Evolutionary conservation across 2,888 invertebrate species (phyloP), one percentile per base, ranked within the genome.

Genomic region (Eremobia ochroleuca): DNA sequence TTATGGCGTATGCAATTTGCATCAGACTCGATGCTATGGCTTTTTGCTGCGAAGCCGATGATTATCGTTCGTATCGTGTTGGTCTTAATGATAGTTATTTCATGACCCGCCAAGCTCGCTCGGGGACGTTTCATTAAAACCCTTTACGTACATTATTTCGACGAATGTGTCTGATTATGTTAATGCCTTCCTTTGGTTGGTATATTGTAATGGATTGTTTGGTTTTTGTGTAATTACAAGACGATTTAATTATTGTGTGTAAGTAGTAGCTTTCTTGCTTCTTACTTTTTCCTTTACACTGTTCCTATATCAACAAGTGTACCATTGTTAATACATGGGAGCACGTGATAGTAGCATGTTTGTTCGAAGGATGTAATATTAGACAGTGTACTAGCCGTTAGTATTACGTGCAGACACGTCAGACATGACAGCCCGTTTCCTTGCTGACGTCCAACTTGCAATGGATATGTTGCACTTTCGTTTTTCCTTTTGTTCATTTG

Each of bases 61-160:
- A 96, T 96, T 96, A 96, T 96, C 96, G 94, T 95, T 94, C 95
- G 95, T 96, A 96, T 96, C 96, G 96, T 95, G 96, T 96, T 95
- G 95, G 93, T 90, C 92, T 94, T 97, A 97, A 97, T 97, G 95
- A 96, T 96, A 94, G 96, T 96, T 94, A 96, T 96, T 96, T 95
- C 95, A 95, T 94, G 95, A 95, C 94, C 94, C 95, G 95, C 92
- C 95, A 94, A 91, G 93, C 95, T 94, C 90, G 94, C 94, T 94
- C 93, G 93, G 94, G 93, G 95, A 96, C 95, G 95, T 95, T 95
- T 95, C 94, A 96, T 96, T 96, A 96, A 95, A 96, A 94, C 94
- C 92, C 93, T 95, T 95, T 94, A 95, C 95, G 94, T 95, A 95
- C 93, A 95, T 95, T 95, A 95, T 95, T 95, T 94, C 93, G 92